Evolutionary conservation across 2,888 invertebrate species (phyloP), one percentile per base, ranked within the genome.

Genomic region (Arrhopalites spinosus): DNA sequence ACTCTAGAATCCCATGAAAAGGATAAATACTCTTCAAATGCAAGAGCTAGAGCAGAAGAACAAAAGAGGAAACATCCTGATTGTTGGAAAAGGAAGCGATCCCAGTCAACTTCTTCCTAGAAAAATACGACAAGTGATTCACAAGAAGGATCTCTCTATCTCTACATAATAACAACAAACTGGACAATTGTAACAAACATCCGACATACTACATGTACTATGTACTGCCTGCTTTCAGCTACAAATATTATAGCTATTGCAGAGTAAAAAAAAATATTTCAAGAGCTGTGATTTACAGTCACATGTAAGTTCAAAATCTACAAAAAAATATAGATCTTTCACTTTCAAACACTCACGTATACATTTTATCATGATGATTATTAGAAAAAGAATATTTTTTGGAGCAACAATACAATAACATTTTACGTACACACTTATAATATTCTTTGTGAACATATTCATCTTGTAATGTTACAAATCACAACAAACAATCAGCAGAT

Each of bases 21-120:
- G 27, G 85, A 85, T 73, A 80, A 81, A 1, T 87, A 86, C 81
- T 84, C 86, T 50, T 84, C 85, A 45, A 85, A 85, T 78, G 87
- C 88, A 17, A 84, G 84, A 76, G 83, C 83, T 43, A 83, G 86
- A 77, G 87, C 88, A 0, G 86, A 87, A 53, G 85, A 86, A 79
- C 86, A 87, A 81, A 87, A 86, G 77, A 84, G 85, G 77, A 84
- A 86, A 30, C 84, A 87, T 80, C 87, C 87, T 3, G n/a, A n/a
- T 50, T 50, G n/a, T 50, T 50, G n/a, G 88, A 88, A 88, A 80
- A 83, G 88, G 70, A 87, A 87, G 79, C 82, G 86, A 30, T 85
- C 85, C 13, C 85, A 85, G 75, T 85, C 85, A 23, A 84, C 84
- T 66, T 83, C 83, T 78, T 81, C 79, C 29, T 72, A 72, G n/a